phyloP scores from a whole-genome alignment of 2,888 invertebrate species.

The Phlogophora meticulosa region DNA sequence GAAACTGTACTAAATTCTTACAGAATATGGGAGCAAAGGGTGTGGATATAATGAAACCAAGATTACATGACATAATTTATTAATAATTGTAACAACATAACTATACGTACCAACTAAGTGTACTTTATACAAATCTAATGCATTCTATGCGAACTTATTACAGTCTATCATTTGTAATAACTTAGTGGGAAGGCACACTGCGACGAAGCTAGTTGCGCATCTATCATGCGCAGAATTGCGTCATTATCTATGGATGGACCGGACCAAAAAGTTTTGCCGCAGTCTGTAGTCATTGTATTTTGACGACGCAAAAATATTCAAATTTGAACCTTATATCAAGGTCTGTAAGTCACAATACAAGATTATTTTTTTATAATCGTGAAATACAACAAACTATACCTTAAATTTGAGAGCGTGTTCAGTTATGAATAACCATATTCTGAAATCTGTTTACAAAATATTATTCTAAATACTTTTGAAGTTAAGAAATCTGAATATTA shows the following conservation, averaged over 20 bases:
- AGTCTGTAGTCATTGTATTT: constrained; percentile 13
- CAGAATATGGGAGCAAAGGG: constrained; percentile 44
- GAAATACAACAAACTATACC: constrained; percentile 23
- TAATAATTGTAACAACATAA: constrained; percentile 57
- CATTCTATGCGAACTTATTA: constrained; percentile 63
- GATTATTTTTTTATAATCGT: background rate
- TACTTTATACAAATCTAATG: constrained; percentile 66
- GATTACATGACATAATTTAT: constrained; percentile 63
- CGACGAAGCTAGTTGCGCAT: constrained; percentile 2
- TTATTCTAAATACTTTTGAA: background rate
- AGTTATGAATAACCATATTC: background rate
- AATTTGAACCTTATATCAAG: constrained; percentile 12
- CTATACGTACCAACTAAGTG: constrained; percentile 49
- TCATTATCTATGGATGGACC: background rate
- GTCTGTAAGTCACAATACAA: constrained; percentile 1
- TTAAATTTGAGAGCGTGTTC: constrained; percentile 10
- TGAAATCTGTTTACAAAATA: background rate
- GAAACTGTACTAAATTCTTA: constrained; percentile 23
- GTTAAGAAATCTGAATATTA: background rate
- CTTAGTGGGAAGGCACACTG: constrained; percentile 6
- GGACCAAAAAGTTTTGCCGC: background rate
- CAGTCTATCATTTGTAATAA: constrained; percentile 59
- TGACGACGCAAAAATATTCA: background rate
- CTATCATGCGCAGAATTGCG: background rate
- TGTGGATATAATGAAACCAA: constrained; percentile 63